These are phyloP conservation scores for Agrochola litura DNA, from an alignment of 2,888 invertebrate genomes.

Conservation along the genomic window DNA sequence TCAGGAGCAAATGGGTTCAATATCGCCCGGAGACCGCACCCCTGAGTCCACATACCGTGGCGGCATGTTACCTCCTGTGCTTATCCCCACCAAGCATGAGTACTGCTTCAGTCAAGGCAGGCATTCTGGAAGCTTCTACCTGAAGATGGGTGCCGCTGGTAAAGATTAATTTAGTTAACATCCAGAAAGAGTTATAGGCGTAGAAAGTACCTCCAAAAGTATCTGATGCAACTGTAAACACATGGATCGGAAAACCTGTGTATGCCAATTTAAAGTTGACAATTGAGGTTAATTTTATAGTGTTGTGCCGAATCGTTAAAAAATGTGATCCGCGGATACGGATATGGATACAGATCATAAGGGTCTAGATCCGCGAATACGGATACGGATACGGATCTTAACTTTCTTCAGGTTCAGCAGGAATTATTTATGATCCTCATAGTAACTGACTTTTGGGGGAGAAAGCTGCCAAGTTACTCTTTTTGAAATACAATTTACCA, in stretches of 20 bases:
- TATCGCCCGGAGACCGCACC: slow-evolving; percentile 74
- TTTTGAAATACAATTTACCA: too few species aligned
- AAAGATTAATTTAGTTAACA: slow-evolving; percentile 58
- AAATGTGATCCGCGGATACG: too few species aligned
- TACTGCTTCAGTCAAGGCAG: slow-evolving; percentile 93
- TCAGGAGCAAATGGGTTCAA: slow-evolving; percentile 71
- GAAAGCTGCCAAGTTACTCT: too few species aligned
- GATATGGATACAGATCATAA: too few species aligned
- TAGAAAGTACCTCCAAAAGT: not conserved
- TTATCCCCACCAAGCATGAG: slow-evolving; percentile 87
- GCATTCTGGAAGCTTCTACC: slow-evolving; percentile 93
- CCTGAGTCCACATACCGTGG: slow-evolving; percentile 71
- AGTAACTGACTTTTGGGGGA: too few species aligned
- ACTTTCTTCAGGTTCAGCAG: too few species aligned
- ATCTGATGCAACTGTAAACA: not conserved
- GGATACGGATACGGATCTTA: too few species aligned
- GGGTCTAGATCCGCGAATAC: too few species aligned
- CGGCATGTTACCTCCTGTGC: slow-evolving; percentile 81
- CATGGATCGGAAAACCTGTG: not conserved
- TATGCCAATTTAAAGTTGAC: not conserved
- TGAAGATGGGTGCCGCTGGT: slow-evolving; percentile 94
- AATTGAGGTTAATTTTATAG: too few species aligned
- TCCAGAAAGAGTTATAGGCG: not conserved
- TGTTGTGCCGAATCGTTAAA: too few species aligned
- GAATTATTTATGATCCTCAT: too few species aligned